phyloP scores from a whole-genome alignment of 2,888 invertebrate species.

The Endomychus coccineus region DNA sequence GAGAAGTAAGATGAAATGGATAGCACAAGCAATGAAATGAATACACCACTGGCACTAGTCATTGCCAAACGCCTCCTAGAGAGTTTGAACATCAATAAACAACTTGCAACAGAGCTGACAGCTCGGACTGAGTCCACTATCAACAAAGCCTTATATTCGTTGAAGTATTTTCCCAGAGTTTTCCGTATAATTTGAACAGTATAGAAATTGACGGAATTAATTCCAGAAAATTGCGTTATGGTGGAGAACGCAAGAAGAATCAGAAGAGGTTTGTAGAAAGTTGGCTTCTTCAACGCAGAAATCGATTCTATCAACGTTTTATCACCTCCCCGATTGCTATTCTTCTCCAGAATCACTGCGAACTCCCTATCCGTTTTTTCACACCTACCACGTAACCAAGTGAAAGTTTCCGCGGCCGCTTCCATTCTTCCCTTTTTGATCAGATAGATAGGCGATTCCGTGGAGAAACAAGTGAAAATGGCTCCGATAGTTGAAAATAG shows the following conservation, averaged over 20 bases:
- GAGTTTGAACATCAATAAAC: conserved; percentile 53
- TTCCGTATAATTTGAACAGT: conserved; percentile 57
- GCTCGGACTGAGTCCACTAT: conserved; percentile 58
- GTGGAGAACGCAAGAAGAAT: conserved; percentile 59
- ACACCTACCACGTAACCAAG: conserved; percentile 53
- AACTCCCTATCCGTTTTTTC: conserved; percentile 48
- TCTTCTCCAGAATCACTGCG: conserved; percentile 44
- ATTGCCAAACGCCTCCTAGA: conserved; percentile 57
- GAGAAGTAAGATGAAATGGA: conserved; percentile 20
- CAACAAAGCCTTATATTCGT: conserved; percentile 60
- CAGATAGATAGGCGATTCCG: conserved; percentile 65
- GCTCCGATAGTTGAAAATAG: conserved; percentile 50
- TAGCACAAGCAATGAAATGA: conserved; percentile 46
- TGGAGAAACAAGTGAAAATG: conserved; percentile 45
- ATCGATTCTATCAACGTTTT: neutral
- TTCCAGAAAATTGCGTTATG: conserved; percentile 62
- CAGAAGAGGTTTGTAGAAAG: conserved; percentile 52
- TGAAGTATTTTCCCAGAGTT: conserved; percentile 52
- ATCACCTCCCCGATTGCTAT: too few relatives aligned
- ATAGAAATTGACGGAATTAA: conserved; percentile 65
- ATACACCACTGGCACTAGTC: conserved; percentile 56
- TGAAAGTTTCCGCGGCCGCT: conserved; percentile 53
- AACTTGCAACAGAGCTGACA: conserved; percentile 55
- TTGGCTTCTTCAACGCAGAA: conserved; percentile 38
- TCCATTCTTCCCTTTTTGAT: conserved; percentile 51